Evolutionary conservation across 1,140 invertebrate species (phyloP), one percentile per base, ranked within the genome.

Genomic region (Diorhabda elongata): DNA sequence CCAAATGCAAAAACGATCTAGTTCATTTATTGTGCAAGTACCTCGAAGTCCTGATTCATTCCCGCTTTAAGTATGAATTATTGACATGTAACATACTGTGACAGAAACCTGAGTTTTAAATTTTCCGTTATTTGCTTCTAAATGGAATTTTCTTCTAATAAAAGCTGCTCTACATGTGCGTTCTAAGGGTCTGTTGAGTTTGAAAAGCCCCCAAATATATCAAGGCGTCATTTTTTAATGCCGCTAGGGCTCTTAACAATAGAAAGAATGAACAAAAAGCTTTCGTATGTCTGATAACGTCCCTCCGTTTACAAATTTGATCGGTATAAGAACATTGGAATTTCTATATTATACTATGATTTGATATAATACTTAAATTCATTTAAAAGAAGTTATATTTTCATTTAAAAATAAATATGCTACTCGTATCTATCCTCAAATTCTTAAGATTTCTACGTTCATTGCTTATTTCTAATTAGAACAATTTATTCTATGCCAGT

Each of bases 81-180:
- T 68, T 69, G 65, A 44, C 43, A 66, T 44, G 66, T 63, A 64
- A 64, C 69, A 67, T 64, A 65, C 67, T 67, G 70, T 71, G 69
- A 68, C 64, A 71, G 57, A 67, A 62, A 64, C 47, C 11, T 57
- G 63, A 60, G 68, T 70, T 68, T 73, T 71, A 71, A 71, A 73
- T 75, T 76, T 75, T 76, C 73, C 73, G 69, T 75, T 73, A 73
- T 76, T 76, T 73, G 73, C 67, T 26, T 70, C 67, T 73, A 73
- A 76, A 73, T 69, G 73, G 74, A 76, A 75, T 73, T 76, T 75
- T 69, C 70, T 71, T 75, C 73, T 76, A 74, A 76, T 75, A 74
- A 73, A 77, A 70, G 66, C 73, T 74, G 73, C 70, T 77, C 75
- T 77, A 77, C 74, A 77, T 76, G 75, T 71, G 72, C 72, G 69